A percentile compares a stretch with the other conserved stretches of the same genome.
These are phyloP conservation scores for Macroteleia sp. DNA, from an alignment of 2,888 invertebrate species.

Conservation along the genomic window DNA sequence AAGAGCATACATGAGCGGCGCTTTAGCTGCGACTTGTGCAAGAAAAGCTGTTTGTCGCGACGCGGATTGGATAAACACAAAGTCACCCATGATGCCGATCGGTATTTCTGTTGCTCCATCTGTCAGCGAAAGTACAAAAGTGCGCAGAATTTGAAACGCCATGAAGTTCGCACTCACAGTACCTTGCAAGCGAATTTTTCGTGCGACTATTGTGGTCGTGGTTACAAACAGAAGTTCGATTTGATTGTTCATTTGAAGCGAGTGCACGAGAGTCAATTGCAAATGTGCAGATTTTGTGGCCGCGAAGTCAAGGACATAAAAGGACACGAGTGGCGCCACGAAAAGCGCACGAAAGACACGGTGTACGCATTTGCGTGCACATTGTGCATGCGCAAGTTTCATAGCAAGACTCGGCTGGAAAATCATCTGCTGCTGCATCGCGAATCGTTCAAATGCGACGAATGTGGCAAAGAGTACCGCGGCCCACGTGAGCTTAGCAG, in stretches of 20 bases:
- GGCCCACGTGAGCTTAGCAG: slow-evolving; percentile 67
- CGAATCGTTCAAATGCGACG: slow-evolving; percentile 68
- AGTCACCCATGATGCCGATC: slow-evolving; percentile 21
- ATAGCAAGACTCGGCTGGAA: slow-evolving; percentile 70
- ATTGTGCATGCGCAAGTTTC: slow-evolving; percentile 72
- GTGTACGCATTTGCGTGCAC: slow-evolving; percentile 68
- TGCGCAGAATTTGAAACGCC: slow-evolving; percentile 60
- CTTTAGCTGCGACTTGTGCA: slow-evolving; percentile 66
- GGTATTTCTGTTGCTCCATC: slow-evolving; percentile 39
- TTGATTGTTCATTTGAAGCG: slow-evolving; percentile 68
- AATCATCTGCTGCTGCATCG: slow-evolving; percentile 71
- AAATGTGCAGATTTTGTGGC: slow-evolving; percentile 74
- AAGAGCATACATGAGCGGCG: slow-evolving; percentile 61
- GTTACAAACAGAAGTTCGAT: slow-evolving; percentile 70
- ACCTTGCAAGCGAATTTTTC: slow-evolving; percentile 53
- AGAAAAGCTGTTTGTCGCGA: slow-evolving; percentile 55
- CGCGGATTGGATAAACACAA: slow-evolving; percentile 54
- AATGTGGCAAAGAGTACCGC: slow-evolving; percentile 69
- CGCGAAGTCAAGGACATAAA: slow-evolving; percentile 71
- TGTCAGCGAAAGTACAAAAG: slow-evolving; percentile 61
- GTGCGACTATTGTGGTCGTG: slow-evolving; percentile 71
- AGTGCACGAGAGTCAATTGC: slow-evolving; percentile 59
- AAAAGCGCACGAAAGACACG: slow-evolving; percentile 62
- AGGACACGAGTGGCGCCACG: slow-evolving; percentile 74
- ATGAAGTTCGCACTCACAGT: slow-evolving; percentile 54